These are phyloP conservation scores for Bothrops jararaca DNA, from an alignment of 2,113 vertebrate genomes.

Conservation along the genomic window DNA sequence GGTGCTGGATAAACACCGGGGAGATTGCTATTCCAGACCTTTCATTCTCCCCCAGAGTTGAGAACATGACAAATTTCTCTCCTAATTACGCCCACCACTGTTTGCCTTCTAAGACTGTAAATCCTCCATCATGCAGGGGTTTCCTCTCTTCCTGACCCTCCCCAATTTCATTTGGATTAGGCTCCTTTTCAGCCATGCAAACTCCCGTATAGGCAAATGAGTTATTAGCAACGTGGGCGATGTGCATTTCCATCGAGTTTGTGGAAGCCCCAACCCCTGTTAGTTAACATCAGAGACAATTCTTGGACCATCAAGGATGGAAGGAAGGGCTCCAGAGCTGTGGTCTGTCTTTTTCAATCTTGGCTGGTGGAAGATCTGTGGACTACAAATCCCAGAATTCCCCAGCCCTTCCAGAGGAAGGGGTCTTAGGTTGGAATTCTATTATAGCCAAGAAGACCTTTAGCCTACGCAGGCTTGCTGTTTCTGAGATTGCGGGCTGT, in stretches of 20 bases:
- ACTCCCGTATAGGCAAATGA: constrained; percentile 59
- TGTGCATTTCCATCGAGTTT: constrained; percentile 30
- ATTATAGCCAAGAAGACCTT: too few species aligned
- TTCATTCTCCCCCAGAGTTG: constrained; percentile 80
- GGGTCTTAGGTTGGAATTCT: too few species aligned
- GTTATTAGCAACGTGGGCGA: constrained; percentile 50
- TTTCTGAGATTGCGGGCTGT: too few species aligned
- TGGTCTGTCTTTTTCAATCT: neutral
- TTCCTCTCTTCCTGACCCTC: neutral
- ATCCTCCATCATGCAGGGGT: constrained; percentile 79
- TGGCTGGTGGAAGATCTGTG: too few species aligned
- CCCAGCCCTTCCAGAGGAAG: too few species aligned
- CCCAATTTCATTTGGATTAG: constrained; percentile 78
- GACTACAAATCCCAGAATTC: too few species aligned
- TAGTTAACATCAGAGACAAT: neutral
- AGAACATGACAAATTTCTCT: constrained; percentile 90
- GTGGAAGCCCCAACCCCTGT: too few species aligned
- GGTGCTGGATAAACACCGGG: constrained; percentile 88
- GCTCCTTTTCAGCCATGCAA: constrained; percentile 73
- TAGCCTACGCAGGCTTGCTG: too few species aligned
- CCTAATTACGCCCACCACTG: constrained; percentile 90
- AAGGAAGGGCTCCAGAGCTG: neutral
- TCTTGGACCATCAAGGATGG: neutral
- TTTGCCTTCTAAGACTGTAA: constrained; percentile 89
- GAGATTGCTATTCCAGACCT: constrained; percentile 84